Evolutionary conservation across 2,797 vertebrate genomes (phyloP).

Genomic region (Phyllotis vaccarum): DNA sequence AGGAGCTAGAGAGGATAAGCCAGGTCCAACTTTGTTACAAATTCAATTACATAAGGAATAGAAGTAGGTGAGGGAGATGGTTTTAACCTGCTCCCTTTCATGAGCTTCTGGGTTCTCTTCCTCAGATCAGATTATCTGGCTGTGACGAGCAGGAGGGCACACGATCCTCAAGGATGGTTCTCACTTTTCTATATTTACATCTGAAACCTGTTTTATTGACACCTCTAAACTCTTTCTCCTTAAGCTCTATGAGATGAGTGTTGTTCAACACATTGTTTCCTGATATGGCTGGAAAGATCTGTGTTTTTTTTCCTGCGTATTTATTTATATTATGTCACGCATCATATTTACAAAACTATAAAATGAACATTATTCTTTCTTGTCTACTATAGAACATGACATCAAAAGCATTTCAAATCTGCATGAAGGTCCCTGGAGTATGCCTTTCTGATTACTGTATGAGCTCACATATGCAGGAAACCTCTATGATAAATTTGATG

Average conservation of each 20-base stretch:
- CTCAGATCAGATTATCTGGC: conserved; percentile 19
- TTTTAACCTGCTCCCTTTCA: background rate
- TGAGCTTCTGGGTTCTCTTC: background rate
- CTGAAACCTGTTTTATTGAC: conserved; percentile 1
- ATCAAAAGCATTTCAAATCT: conserved; percentile 7
- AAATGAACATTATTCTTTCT: background rate
- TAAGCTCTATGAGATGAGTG: background rate
- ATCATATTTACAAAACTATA: background rate
- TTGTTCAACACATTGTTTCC: background rate
- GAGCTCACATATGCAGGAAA: background rate
- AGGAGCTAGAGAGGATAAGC: background rate
- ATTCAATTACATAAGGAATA: conserved; percentile 35
- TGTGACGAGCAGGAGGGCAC: background rate
- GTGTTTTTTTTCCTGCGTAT: conserved; percentile 39
- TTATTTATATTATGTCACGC: conserved; percentile 15
- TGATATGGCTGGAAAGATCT: background rate
- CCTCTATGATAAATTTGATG: background rate
- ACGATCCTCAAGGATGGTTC: background rate
- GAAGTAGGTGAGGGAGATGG: background rate
- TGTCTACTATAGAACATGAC: background rate
- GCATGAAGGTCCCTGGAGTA: background rate
- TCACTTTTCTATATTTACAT: background rate
- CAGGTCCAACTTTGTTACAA: background rate
- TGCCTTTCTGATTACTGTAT: background rate
- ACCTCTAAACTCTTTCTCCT: conserved; percentile 36